Evolutionary conservation across 1,140 invertebrate genomes (phyloP).

Genomic region (Kradibia gibbosae): DNA sequence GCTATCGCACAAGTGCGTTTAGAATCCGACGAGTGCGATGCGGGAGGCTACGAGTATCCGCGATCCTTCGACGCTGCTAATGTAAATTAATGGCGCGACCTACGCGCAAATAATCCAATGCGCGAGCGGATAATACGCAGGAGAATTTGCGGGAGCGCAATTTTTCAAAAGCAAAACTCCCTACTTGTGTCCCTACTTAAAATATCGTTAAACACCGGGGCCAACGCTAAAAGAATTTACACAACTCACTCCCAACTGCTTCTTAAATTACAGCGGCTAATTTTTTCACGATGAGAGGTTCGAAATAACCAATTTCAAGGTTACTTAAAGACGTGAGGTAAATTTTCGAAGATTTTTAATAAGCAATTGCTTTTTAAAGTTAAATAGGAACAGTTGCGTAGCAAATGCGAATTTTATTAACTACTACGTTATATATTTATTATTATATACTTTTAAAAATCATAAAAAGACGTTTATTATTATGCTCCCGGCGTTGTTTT

Average conservation of each 20-base stretch:
- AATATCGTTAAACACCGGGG: background rate
- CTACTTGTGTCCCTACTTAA: background rate
- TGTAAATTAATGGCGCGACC: background rate
- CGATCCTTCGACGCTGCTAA: background rate
- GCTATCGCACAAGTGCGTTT: background rate
- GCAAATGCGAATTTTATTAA: too few species aligned
- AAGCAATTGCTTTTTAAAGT: too few species aligned
- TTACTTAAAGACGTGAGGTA: background rate
- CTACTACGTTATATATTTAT: too few species aligned
- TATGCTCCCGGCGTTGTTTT: background rate
- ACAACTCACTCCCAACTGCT: background rate
- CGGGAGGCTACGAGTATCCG: background rate
- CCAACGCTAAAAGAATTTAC: background rate
- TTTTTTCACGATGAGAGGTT: background rate
- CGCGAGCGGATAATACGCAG: background rate
- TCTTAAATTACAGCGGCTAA: background rate
- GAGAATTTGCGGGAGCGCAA: too few species aligned
- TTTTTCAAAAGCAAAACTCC: background rate
- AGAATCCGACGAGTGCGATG: background rate
- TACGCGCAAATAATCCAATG: background rate
- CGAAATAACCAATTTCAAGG: background rate
- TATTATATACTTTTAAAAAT: too few species aligned
- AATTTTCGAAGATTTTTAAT: background rate
- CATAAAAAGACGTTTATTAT: too few species aligned
- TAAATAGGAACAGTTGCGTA: too few species aligned